Evolutionary conservation across 2,888 invertebrate genomes (phyloP).

Genomic region (Entomobrya multifasciata): DNA sequence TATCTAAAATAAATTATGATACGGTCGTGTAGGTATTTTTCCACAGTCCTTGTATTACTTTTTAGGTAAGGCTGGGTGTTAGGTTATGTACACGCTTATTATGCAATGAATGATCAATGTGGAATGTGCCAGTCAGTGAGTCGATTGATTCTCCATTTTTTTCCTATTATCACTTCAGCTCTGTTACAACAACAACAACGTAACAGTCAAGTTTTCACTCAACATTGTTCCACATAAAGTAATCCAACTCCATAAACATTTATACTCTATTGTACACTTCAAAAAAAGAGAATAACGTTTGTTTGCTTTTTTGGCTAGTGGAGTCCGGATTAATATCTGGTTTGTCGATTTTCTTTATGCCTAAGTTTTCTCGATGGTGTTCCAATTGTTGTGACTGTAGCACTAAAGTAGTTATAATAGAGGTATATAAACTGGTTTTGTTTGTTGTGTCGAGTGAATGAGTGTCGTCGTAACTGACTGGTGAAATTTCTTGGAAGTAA

Average conservation of each 20-base stretch:
- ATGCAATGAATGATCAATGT: slow-evolving; percentile 21
- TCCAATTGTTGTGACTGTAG: neutral
- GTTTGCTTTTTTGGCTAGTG: neutral
- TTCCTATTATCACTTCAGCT: neutral
- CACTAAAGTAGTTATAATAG: slow-evolving; percentile 1
- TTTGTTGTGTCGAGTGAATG: neutral
- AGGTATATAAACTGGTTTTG: neutral
- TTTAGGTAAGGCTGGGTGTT: neutral
- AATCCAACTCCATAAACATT: neutral
- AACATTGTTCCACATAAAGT: slow-evolving; percentile 20
- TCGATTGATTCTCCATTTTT: slow-evolving; percentile 20
- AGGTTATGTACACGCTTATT: neutral
- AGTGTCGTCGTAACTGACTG: neutral
- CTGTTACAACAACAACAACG: neutral
- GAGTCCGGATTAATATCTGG: slow-evolving; percentile 8
- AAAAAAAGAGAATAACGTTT: neutral
- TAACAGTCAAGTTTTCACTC: neutral
- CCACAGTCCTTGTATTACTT: slow-evolving; percentile 16
- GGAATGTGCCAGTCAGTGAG: neutral
- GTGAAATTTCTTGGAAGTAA: neutral
- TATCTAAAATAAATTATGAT: slow-evolving; percentile 29
- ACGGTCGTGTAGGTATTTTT: neutral
- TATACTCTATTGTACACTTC: neutral
- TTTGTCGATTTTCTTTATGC: neutral
- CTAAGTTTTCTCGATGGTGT: neutral